Base-by-base conservation (phyloP, 2,888 invertebrate genomes). In the Tenthredo livida region DNA sequence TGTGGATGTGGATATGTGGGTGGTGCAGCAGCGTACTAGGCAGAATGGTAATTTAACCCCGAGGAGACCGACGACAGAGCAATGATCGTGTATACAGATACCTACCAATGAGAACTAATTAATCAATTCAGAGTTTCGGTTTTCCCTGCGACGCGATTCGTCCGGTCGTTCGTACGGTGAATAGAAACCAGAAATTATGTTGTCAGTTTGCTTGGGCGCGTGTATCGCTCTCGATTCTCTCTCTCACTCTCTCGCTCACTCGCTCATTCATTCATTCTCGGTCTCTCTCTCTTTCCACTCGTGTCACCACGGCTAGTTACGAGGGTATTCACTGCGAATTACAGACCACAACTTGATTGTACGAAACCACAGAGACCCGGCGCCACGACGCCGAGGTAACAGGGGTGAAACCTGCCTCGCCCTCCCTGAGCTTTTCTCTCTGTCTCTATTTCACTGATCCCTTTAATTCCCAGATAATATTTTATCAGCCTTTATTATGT, bases 281-380 rank as follows among this genome's bases (percentile, higher is more conserved):
- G 29, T 5, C 61, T 80, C 12, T 40, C 84, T 78, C 85, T 77
- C 77, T 84, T 40, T 85, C 54, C 47, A 43, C 61, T 43, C 65
- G 37, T 84, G 84, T 67, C 73, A 37, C 83, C 61, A 75, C 82
- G 87, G 89, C 90, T 92, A 91, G 91, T 92, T 92, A 92, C 91
- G 88, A 88, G 88, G 88, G 90, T 92, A 92, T 92, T 92, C 92
- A 92, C 91, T 92, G 90, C 90, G 91, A 92, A 92, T 91, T 91
- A 90, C 90, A 90, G 89, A 87, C 90, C 88, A 85, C 89, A 86
- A 87, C 85, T 84, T 70, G 89, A 88, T 90, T 90, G 90, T 89
- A 90, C 89, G 87, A 89, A 88, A 88, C 90, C 90, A 84, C 89
- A 89, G 88, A 87, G 87, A 87, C 87, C 88, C 86, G 85, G 77